Evolutionary conservation across 2,888 invertebrate species (phyloP), one percentile per base, ranked within the genome.

Genomic region (Sphaerophoria taeniata): DNA sequence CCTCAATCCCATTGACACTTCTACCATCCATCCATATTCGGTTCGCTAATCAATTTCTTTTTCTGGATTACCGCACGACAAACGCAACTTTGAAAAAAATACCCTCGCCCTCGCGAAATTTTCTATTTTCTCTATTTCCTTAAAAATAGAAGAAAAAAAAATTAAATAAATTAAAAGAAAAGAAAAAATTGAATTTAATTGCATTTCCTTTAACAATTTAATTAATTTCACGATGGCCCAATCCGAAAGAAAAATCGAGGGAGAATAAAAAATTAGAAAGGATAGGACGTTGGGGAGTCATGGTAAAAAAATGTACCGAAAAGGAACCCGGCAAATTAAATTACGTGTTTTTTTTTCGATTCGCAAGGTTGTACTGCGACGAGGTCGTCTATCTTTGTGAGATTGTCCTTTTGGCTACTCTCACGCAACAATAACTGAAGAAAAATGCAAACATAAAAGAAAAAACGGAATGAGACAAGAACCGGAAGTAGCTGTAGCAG

Each of bases 1-100:
- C 76, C 81, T 69, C 85, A 81, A 77, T 81, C 73, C 85, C 67
- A 85, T 81, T 85, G 81, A 77, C 85, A 85, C 85, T 81, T 63
- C 31, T 33, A 63, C 75, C 24, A 80, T 76, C 61, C 56, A 76
- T 71, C 67, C 24, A 24, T 55, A 45, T 47, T 63, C 47, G 63
- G 56, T 56, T 65, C 63, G 47, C 39, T 24, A 58, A 85, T 85
- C 80, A 80, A 80, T 85, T 85, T 63, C 71, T 11, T 12, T 43
- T 39, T 72, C 61, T 45, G 70, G 85, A 85, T 77, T 77, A 85
- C 77, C 76, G 55, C 53, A 76, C 69, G 80, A 60, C 75, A 71
- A 79, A 53, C 24, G 14, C 56, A 43, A 12, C 6, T 12, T 4
- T 16, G 2, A 36, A 36, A 53, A 72, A 39, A 45, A 55, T 9